A percentile compares a stretch with the other conserved stretches of the same genome.
Evolutionary conservation across 2,113 vertebrate species (phyloP).

Genomic region (Prunella himalayana): DNA sequence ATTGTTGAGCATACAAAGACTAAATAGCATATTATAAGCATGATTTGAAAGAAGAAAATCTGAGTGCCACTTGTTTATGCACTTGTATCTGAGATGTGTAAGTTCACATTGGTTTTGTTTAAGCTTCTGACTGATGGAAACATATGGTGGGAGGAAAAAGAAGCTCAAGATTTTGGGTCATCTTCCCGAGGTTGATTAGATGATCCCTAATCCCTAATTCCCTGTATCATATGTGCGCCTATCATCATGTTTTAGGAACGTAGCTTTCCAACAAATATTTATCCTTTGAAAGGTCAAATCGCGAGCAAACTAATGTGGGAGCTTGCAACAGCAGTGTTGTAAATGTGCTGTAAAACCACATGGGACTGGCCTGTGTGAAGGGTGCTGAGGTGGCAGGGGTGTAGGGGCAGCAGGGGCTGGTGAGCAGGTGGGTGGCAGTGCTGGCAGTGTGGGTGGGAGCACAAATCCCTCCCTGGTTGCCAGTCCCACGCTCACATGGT

Average conservation of each 20-base stretch:
- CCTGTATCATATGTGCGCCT: background rate
- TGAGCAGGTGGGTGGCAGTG: background rate
- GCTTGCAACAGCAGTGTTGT: background rate
- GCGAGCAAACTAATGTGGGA: background rate
- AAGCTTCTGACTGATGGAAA: background rate
- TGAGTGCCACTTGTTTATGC: background rate
- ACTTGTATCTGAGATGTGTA: background rate
- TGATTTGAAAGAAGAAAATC: background rate
- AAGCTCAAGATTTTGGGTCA: background rate
- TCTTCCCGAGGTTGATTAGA: background rate
- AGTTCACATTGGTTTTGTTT: background rate
- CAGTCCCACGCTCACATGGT: rapidly evolving
- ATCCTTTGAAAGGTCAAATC: background rate
- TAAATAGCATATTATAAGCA: background rate
- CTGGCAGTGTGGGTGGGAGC: background rate
- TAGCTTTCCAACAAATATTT: background rate
- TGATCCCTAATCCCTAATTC: background rate
- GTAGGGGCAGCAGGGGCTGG: background rate
- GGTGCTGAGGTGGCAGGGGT: rapidly evolving
- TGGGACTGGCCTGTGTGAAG: no score
- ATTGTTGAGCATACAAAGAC: background rate
- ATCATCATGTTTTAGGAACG: background rate
- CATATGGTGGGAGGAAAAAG: background rate
- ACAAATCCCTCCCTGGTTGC: background rate
- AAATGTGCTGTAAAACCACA: rapidly evolving